Conservation (phyloP, 2,113 vertebrate species). For the Archocentrus centrarchus region DNA sequence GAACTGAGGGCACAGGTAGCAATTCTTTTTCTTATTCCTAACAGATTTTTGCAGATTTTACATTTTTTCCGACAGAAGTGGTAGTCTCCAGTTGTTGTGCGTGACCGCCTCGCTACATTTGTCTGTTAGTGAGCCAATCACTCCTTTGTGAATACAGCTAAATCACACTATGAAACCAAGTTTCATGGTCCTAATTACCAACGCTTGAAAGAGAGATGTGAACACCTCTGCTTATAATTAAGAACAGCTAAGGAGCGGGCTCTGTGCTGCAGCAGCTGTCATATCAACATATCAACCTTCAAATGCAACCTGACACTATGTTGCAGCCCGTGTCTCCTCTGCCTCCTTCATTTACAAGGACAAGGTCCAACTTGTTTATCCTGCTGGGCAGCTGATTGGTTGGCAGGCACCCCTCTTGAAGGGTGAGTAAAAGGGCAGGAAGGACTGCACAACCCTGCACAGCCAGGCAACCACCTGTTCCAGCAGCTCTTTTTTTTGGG, state of each 20-base stretch:
- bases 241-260: slow-evolving; percentile 4
- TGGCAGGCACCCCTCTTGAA: slow-evolving; percentile 46
- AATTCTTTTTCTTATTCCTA: neutral
- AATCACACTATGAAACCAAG: neutral
- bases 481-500: neutral
- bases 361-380: slow-evolving; percentile 34
- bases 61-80: neutral
- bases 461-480: slow-evolving; percentile 42
- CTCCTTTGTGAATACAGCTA: neutral
- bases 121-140: neutral
- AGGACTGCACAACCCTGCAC: slow-evolving; percentile 21
- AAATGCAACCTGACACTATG: slow-evolving; percentile 5
- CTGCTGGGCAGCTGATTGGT: slow-evolving; percentile 62
- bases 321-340: neutral
- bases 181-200: slow-evolving; percentile 18
- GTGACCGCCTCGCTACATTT: neutral
- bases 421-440: slow-evolving; percentile 47
- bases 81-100: neutral
- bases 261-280: slow-evolving; percentile 14
- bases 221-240: slow-evolving; percentile 41
- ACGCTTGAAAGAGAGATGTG: slow-evolving; percentile 13
- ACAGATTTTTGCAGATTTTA: neutral
- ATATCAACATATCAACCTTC: slow-evolving; percentile 28
- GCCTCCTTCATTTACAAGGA: slow-evolving; percentile 51
- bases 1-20: neutral